phyloP scores from a whole-genome alignment of 1,140 invertebrate genomes.

The Coptotermes formosanus region DNA sequence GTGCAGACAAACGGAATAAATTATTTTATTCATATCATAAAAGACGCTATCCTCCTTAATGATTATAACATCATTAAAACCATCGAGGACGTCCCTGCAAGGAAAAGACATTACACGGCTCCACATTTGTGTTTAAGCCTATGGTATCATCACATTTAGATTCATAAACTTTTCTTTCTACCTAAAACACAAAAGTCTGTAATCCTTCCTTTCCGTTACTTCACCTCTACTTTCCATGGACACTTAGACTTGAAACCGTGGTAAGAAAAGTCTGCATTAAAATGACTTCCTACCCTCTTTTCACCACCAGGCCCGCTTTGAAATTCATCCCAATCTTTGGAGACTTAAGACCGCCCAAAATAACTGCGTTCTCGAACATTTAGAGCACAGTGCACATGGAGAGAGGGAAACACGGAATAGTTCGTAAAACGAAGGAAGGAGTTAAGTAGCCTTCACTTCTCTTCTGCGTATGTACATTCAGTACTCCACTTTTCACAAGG shows the following conservation, averaged over 20 bases:
- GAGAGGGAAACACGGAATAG: neutral
- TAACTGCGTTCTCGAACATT: too few species aligned
- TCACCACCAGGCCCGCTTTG: neutral
- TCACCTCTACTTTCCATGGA: neutral
- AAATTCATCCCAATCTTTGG: neutral
- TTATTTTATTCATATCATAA: neutral
- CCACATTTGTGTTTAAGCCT: neutral
- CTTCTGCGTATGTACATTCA: constrained; percentile 6
- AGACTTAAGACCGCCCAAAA: neutral
- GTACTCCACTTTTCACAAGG: constrained; percentile 5
- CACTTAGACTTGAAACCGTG: neutral
- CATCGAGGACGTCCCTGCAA: neutral
- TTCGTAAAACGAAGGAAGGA: neutral
- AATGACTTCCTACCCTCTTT: too few species aligned
- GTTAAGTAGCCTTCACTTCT: neutral
- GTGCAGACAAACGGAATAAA: neutral
- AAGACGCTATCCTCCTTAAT: neutral
- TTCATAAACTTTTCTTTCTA: too few species aligned
- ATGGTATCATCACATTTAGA: too few species aligned
- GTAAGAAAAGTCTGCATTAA: too few species aligned
- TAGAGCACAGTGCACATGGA: neutral
- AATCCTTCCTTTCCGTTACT: neutral
- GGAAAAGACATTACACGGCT: neutral
- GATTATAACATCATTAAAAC: neutral
- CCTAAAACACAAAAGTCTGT: too few species aligned